Base-by-base conservation (phyloP, 2,113 vertebrate genomes). In the Orthonyx spaldingii region DNA sequence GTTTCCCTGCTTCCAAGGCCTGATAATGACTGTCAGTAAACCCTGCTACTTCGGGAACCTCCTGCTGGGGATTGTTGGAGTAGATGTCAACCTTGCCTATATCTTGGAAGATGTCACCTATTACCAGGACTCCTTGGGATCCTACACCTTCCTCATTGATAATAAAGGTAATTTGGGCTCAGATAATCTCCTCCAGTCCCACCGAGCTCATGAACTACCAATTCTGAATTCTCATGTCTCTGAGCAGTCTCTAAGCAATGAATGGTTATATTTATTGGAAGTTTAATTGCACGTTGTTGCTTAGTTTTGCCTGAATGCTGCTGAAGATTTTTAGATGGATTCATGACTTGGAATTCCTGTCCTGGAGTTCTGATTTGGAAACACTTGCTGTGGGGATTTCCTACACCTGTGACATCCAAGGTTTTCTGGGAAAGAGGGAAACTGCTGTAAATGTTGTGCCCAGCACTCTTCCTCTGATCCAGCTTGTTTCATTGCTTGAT, bases 91-190 rank as follows among this genome's bases (percentile, higher is more conserved):
- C 74, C 98, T 99, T 28, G 99, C 99, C 4, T 99, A 99, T 69
- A 99, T 99, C 93, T 97, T 99, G 75, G 99, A 99, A 96, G 99
- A 99, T 12, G 99, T 99, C 93, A 99, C 99, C 6, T 99, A 99
- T 95, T 99, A 99, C 91, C 99, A 99, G 88, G 99, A 99, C 96
- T 99, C 99, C 1, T 96, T 99, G 97, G 99, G 99, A 18, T 99
- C 99, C 39, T 99, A 99, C 97, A 99, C 99, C 5, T 99, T 99
- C 96, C 99, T 99, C 87, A 99, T 99, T 27, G 99, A 99, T 97
- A 99, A 99, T 96, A 99, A 99, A 99, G 99, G 99, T 99, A 96
- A 96, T 66, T 86, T 72, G 42, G 7, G 11, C 33, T 71, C 35
- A 35, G 0, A 26, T 28, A 4, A 46, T 60, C 32, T 65, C 59